These are phyloP conservation scores for Hemibagrus wyckioides DNA, from an alignment of 2,113 vertebrate species.

Conservation along the genomic window DNA sequence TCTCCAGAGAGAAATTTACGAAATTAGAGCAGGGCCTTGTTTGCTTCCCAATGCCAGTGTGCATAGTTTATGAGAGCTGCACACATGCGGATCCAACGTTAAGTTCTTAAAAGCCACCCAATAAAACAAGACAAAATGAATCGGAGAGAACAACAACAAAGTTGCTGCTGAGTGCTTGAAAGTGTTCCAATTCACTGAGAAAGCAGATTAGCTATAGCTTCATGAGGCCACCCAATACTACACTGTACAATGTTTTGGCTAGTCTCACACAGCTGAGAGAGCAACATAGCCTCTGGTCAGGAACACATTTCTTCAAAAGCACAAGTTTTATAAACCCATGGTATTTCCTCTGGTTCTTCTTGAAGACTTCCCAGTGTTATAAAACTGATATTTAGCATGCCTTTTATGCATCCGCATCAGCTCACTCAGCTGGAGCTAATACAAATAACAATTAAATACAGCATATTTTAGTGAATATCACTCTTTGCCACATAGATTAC, in stretches of 20 bases:
- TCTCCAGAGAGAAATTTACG: slow-evolving; percentile 44
- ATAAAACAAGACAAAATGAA: not conserved
- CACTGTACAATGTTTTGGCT: not conserved
- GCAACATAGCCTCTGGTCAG: not conserved
- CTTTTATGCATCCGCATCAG: not conserved
- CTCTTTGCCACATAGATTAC: not conserved
- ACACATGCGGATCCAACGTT: slow-evolving; percentile 26
- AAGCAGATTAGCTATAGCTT: slow-evolving; percentile 1
- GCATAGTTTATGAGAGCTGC: slow-evolving; percentile 1
- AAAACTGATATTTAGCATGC: not conserved
- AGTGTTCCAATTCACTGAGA: not conserved
- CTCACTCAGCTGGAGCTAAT: not conserved
- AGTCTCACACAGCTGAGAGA: not conserved
- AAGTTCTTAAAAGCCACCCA: not conserved
- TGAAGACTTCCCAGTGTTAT: not conserved
- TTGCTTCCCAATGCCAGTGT: slow-evolving; percentile 36
- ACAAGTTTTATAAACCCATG: not conserved
- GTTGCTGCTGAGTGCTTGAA: not conserved
- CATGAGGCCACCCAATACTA: not conserved
- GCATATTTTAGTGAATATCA: not conserved
- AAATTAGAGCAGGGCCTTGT: slow-evolving; percentile 30
- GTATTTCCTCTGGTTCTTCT: not conserved
- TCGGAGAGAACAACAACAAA: not conserved
- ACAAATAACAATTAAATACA: not conserved
- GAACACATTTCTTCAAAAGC: not conserved